Conservation (phyloP, 2,888 invertebrate species). For the Perizoma flavofasciatum region DNA sequence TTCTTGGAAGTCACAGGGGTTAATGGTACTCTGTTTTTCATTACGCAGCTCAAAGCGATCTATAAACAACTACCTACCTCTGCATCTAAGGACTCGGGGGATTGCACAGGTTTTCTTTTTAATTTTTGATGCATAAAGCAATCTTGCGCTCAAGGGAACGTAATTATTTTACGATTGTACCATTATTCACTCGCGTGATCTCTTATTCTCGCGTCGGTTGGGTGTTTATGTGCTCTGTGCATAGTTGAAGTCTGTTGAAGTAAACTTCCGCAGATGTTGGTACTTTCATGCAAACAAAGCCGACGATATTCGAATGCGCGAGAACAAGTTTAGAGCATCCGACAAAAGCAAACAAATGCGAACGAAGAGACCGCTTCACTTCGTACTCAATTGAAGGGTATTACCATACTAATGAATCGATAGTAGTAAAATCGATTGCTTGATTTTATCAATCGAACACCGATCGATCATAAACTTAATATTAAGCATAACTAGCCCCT, state of each 20-base stretch:
- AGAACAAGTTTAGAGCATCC: conserved; percentile 3
- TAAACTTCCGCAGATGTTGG: no score
- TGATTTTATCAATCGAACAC: no score
- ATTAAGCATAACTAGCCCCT: no score
- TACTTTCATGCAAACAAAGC: not conserved
- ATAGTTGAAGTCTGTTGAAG: no score
- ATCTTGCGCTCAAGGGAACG: conserved; percentile 33
- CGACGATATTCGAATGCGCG: not conserved
- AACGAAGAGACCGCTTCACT: not conserved
- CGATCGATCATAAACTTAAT: no score
- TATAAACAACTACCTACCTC: conserved; percentile 37
- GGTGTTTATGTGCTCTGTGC: no score
- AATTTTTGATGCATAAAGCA: conserved; percentile 44
- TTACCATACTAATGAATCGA: no score
- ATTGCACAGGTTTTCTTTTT: conserved; percentile 45
- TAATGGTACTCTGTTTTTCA: conserved; percentile 37
- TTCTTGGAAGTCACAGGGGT: conserved; percentile 24
- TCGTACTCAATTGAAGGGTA: no score
- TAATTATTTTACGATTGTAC: conserved; percentile 30
- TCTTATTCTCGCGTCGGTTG: conserved; percentile 14
- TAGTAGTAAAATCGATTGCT: no score
- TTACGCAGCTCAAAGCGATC: conserved; percentile 42
- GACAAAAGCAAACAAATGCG: conserved; percentile 2
- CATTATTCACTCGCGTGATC: conserved; percentile 19
- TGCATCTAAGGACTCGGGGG: conserved; percentile 35